Percentiles rank a stretch among this genome's conserved stretches.
Conservation (phyloP, 1,140 invertebrate genomes). For the Agrilus planipennis region DNA sequence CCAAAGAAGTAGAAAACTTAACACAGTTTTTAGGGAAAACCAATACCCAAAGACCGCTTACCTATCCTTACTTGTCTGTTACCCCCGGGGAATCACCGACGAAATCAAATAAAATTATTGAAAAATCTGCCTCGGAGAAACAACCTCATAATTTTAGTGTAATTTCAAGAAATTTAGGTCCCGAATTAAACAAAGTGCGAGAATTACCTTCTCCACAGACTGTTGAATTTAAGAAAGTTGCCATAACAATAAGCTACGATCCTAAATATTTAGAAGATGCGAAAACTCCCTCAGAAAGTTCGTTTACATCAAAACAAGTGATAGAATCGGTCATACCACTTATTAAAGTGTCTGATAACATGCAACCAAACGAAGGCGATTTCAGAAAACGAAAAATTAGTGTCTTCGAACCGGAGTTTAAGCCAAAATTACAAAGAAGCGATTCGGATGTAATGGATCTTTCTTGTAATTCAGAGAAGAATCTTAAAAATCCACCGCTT, state of each 20-base stretch:
- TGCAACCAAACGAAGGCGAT: not conserved
- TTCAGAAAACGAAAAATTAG: conserved; percentile 3
- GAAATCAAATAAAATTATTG: too few relatives aligned
- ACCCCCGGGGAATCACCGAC: too few relatives aligned
- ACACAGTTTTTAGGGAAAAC: conserved; percentile 22
- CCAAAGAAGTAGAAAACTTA: conserved; percentile 13
- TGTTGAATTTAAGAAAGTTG: not conserved
- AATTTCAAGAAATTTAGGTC: too few relatives aligned
- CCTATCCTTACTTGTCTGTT: conserved; percentile 28
- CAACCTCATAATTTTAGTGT: too few relatives aligned
- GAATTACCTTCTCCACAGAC: not conserved
- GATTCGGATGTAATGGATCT: too few relatives aligned
- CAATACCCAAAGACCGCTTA: conserved; percentile 23
- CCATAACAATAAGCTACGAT: conserved; percentile 5
- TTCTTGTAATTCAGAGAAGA: too few relatives aligned
- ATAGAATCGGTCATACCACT: not conserved
- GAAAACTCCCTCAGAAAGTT: not conserved
- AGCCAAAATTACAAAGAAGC: too few relatives aligned
- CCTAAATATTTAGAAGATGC: not conserved
- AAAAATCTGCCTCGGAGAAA: too few relatives aligned
- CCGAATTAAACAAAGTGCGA: too few relatives aligned
- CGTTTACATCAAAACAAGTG: not conserved
- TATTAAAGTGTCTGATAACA: conserved; percentile 1
- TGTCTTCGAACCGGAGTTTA: too few relatives aligned
- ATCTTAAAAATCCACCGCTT: too few relatives aligned